Evolutionary conservation across 2,888 invertebrate genomes (phyloP).

Genomic region (Sialis fuliginosa): DNA sequence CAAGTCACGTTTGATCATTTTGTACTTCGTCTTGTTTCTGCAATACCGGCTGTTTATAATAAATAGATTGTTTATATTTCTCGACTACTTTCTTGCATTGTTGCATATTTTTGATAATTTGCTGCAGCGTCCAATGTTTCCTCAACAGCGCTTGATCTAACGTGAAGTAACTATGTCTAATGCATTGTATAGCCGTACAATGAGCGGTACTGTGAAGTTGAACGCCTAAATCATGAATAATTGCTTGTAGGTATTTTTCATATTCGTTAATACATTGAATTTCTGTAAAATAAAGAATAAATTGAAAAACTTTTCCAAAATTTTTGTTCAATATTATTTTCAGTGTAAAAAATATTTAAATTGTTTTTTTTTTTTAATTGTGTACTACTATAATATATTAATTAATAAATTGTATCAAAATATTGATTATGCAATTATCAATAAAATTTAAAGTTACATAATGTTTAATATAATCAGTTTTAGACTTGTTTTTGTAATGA

Average conservation of each 20-base stretch:
- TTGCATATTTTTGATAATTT: constrained; percentile 47
- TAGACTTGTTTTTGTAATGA: background rate
- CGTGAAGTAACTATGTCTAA: constrained; percentile 67
- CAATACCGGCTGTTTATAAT: background rate
- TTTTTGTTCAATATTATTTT: background rate
- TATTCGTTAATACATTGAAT: constrained; percentile 75
- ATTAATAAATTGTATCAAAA: too few species aligned
- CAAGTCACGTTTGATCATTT: too few species aligned
- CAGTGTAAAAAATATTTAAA: too few species aligned
- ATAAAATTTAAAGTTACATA: too few species aligned
- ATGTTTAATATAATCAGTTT: too few species aligned
- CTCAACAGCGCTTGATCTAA: constrained; percentile 56
- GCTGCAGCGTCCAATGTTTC: constrained; percentile 63
- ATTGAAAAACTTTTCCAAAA: constrained; percentile 6
- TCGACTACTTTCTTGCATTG: constrained; percentile 33
- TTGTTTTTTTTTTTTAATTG: too few species aligned
- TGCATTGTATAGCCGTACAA: constrained; percentile 61
- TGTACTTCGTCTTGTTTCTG: too few species aligned
- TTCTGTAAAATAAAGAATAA: constrained; percentile 41
- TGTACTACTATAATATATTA: too few species aligned
- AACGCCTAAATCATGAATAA: constrained; percentile 74
- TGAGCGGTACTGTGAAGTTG: constrained; percentile 64
- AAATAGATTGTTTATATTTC: constrained; percentile 22
- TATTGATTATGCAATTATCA: too few species aligned
- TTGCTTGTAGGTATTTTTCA: constrained; percentile 51